phyloP scores from a whole-genome alignment of 2,888 invertebrate species.

The Idaea straminata region DNA sequence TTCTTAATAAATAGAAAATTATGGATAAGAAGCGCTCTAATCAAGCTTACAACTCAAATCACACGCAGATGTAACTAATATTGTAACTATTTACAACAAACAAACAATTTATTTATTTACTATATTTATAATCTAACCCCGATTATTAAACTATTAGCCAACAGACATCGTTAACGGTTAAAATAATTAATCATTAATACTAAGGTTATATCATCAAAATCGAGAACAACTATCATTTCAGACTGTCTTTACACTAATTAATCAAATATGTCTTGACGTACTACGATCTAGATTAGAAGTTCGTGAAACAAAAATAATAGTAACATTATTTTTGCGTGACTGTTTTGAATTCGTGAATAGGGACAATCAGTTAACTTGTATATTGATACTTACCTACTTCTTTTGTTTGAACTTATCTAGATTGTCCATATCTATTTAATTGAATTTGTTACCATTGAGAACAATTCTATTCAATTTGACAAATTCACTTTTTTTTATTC shows the following conservation, averaged over 20 bases:
- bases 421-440: neutral
- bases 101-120: neutral
- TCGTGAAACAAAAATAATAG: constrained; percentile 28
- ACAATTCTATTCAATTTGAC: neutral
- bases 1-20: too few relatives aligned
- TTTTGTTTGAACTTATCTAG: neutral
- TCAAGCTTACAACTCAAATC: too few relatives aligned
- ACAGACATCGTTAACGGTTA: neutral
- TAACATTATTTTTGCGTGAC: constrained; percentile 28
- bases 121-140: neutral
- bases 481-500: neutral
- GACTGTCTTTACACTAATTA: constrained; percentile 29
- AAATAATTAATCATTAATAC: constrained; percentile 24
- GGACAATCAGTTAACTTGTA: neutral
- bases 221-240: constrained; percentile 22
- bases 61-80: too few relatives aligned
- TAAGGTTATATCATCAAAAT: constrained; percentile 28
- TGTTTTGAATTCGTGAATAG: constrained; percentile 8
- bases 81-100: neutral
- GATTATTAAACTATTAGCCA: neutral
- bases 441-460: neutral
- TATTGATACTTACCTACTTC: neutral
- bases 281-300: constrained; percentile 26
- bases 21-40: too few relatives aligned
- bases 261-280: constrained; percentile 32